Conservation (phyloP, 2,797 vertebrate genomes). For the Dallia pectoralis region DNA sequence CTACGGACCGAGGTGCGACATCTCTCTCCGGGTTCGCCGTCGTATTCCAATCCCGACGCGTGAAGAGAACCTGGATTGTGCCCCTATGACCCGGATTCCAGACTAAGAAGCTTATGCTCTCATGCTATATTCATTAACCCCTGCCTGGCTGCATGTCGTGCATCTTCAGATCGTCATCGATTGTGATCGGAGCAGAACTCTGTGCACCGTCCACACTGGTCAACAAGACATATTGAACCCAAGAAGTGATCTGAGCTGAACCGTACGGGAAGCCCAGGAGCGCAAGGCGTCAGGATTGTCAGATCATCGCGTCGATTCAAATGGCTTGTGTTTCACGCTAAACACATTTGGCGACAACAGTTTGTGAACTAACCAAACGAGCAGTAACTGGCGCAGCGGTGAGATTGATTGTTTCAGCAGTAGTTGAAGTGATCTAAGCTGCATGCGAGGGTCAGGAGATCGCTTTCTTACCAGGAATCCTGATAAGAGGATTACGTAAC, state of each 20-base stretch:
- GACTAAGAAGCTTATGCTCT: conserved; percentile 35
- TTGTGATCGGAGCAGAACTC: not conserved
- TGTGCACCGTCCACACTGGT: not conserved
- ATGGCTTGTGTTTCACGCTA: not conserved
- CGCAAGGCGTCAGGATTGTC: not conserved
- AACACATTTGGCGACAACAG: not conserved
- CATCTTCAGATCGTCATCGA: conserved; percentile 15
- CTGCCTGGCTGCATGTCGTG: not conserved
- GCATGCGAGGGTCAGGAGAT: not conserved
- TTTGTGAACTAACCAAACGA: not conserved
- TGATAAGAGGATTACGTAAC: not conserved
- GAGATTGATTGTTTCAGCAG: not conserved
- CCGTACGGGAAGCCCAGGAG: not conserved
- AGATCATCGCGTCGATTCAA: not conserved
- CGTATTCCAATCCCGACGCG: not conserved
- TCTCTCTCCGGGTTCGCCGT: not conserved
- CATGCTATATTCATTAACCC: conserved; percentile 29
- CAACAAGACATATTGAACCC: not conserved
- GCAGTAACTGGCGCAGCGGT: not conserved
- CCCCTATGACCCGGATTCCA: conserved; percentile 25
- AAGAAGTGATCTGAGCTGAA: not conserved
- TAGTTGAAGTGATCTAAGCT: not conserved
- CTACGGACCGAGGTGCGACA: not conserved
- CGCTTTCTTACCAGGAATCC: not conserved
- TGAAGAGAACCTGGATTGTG: not conserved